phyloP scores from a whole-genome alignment of 2,797 vertebrate species.

The Myiotriccus ornatus region DNA sequence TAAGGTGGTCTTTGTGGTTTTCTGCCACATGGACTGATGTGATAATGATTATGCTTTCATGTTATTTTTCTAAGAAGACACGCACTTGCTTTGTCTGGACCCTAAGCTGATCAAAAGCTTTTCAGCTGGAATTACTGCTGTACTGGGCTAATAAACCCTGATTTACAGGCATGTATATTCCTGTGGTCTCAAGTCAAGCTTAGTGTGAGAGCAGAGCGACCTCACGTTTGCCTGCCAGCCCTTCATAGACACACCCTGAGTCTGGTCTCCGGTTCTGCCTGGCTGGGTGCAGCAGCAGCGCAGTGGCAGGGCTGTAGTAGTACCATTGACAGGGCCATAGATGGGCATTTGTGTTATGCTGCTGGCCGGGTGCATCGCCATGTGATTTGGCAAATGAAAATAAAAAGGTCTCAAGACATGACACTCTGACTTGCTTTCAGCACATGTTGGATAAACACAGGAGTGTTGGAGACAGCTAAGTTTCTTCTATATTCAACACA shows the following conservation, averaged over 20 bases:
- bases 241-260: not conserved
- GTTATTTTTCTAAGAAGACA: not conserved
- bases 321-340: slow-evolving; percentile 43
- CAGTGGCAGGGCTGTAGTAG: not conserved
- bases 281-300: not conserved
- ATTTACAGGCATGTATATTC: not conserved
- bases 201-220: not conserved
- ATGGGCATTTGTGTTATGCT: slow-evolving; percentile 52
- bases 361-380: not conserved
- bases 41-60: not conserved
- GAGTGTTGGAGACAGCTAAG: not conserved
- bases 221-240: not conserved
- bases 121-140: not conserved
- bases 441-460: slow-evolving; percentile 21
- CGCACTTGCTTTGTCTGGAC: not conserved
- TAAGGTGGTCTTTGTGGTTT: not conserved
- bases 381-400: slow-evolving; percentile 16
- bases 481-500: not conserved
- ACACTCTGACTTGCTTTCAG: slow-evolving; percentile 15
- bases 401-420: slow-evolving; percentile 20
- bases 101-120: not conserved
- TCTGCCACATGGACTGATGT: not conserved
- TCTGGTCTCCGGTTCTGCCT: not conserved
- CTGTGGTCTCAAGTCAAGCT: not conserved
- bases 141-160: not conserved